Evolutionary conservation across 2,888 invertebrate species (phyloP), one percentile per base, ranked within the genome.

Genomic region (Andrena flavipes): DNA sequence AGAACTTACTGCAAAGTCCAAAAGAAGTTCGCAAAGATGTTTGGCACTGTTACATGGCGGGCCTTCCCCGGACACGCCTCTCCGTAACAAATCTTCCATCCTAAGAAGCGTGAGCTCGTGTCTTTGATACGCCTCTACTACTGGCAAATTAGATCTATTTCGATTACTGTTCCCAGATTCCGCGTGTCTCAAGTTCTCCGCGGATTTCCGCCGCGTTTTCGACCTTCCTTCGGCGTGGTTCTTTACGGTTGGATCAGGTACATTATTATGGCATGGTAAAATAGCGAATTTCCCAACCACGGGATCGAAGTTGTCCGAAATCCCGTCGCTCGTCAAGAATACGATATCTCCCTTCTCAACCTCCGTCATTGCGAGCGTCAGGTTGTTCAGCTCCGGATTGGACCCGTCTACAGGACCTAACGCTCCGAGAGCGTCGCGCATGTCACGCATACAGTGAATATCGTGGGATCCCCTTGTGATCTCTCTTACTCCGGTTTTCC

Each of bases 271-370:
- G 80, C 80, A 91, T 13, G 93, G 93, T 91, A 95, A 93, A 20
- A 96, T 95, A 5, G 98, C 97, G 91, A 98, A 97, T 94, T 97
- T 97, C 35, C 98, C 98, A 76, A 98, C 98, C 42, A 98, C 98
- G 0, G 98, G 98, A 94, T 98, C 98, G 90, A 98, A 97, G 93
- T 98, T 98, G 92, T 98, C 98, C 6, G 97, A 97, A 48, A 98
- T 96, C 7, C 98, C 98, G 91, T 98, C 98, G n/a, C 97, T 97
- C 0, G 98, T 98, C 20, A 98, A 95, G 93, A 98, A 97, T 33
- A 98, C 96, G 81, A 98, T 96, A 92, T 98, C 98, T 10, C 97
- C 97, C 64, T 95, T 94, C 88, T 97, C 97, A 8, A 97, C 95
- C 80, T 97, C 96, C 0, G 97, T 98, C 95, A 98, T 96, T 0